phyloP scores from a whole-genome alignment of 2,113 vertebrate genomes.

The Bufo gargarizans region DNA sequence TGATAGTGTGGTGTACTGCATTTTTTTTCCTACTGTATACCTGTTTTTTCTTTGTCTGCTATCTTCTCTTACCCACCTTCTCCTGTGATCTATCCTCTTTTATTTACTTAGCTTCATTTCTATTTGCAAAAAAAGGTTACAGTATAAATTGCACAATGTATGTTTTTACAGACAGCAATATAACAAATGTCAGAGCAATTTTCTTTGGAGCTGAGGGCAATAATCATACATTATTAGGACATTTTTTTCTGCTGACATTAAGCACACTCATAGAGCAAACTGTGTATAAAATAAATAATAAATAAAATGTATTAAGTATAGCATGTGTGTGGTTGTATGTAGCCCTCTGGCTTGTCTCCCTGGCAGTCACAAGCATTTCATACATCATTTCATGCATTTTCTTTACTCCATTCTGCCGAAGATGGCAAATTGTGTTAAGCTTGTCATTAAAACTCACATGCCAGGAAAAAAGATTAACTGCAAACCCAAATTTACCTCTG shows the following conservation, averaged over 20 bases:
- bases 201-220: neutral
- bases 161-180: neutral
- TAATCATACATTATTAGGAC: neutral
- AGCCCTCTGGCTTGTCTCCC: neutral
- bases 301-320: neutral
- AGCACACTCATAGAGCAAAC: neutral
- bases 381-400: constrained; percentile 52
- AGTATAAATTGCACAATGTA: neutral
- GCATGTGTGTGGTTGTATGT: neutral
- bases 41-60: too few species aligned
- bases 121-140: too few species aligned
- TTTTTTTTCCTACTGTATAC: too few species aligned
- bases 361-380: constrained; percentile 44
- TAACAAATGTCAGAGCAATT: neutral
- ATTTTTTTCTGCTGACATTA: neutral
- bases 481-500: constrained; percentile 28
- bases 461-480: constrained; percentile 50
- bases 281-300: neutral
- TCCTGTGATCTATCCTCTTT: too few species aligned
- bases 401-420: constrained; percentile 28
- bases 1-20: too few species aligned
- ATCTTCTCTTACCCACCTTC: too few species aligned
- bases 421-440: constrained; percentile 37
- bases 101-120: too few species aligned
- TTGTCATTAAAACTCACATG: constrained; percentile 37